phyloP scores from a whole-genome alignment of 2,113 vertebrate species.

The Geococcyx californianus region DNA sequence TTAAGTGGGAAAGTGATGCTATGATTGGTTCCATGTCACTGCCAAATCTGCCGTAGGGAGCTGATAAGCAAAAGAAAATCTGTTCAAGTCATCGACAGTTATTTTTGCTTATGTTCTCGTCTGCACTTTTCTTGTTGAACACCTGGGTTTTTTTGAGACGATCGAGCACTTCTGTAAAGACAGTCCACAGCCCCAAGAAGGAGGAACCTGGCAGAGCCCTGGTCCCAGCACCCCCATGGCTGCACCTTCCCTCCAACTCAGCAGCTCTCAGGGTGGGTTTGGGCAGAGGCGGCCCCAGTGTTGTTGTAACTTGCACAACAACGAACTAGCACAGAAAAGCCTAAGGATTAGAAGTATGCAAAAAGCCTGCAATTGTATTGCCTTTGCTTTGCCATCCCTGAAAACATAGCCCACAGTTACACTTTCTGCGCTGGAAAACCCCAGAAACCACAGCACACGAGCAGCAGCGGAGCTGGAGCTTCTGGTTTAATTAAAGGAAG shows the following conservation, averaged over 20 bases:
- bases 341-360: constrained; percentile 2
- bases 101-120: not conserved
- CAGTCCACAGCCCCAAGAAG: not conserved
- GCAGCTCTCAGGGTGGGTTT: not conserved
- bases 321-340: not conserved
- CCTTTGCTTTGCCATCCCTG: constrained; percentile 1
- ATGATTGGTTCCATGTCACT: accelerated
- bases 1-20: not conserved
- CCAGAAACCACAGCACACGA: constrained; percentile 34
- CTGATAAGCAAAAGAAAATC: not conserved
- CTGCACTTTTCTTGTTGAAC: not conserved
- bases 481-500: not conserved
- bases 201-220: not conserved
- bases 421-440: constrained; percentile 40
- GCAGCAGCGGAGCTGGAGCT: not conserved
- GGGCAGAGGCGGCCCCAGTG: not conserved
- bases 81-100: not conserved
- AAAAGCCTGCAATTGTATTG: not conserved
- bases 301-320: constrained; percentile 12
- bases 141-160: not conserved
- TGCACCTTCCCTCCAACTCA: not conserved
- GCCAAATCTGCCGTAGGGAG: not conserved
- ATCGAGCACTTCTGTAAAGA: not conserved
- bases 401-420: constrained; percentile 25
- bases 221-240: not conserved